phyloP scores from a whole-genome alignment of 2,888 invertebrate species.

The Rhagium mordax region DNA sequence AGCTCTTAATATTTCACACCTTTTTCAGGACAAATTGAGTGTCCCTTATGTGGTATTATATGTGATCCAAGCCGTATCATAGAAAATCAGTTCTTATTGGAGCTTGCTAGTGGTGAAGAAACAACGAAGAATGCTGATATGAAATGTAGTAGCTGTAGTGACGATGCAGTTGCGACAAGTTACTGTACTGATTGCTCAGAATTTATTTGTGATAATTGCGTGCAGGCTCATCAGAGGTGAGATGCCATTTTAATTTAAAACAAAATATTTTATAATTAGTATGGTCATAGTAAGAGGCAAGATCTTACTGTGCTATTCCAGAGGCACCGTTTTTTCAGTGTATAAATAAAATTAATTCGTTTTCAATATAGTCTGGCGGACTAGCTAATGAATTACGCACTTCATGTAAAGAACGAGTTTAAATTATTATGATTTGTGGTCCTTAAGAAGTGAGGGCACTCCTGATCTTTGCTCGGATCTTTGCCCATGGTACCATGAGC shows the following conservation, averaged over 20 bases:
- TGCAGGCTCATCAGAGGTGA: slow-evolving; percentile 89
- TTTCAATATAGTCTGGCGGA: too few species aligned
- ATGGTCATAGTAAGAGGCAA: too few species aligned
- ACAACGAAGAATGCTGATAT: slow-evolving; percentile 70
- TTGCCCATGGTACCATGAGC: too few species aligned
- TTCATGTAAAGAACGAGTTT: too few species aligned
- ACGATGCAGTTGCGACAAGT: slow-evolving; percentile 85
- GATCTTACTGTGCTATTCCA: too few species aligned
- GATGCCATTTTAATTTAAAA: not conserved
- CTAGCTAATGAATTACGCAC: too few species aligned
- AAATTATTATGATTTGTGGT: too few species aligned
- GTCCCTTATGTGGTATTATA: slow-evolving; percentile 82
- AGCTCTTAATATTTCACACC: not conserved
- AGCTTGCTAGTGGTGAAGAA: slow-evolving; percentile 73
- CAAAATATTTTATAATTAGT: too few species aligned
- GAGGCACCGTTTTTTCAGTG: too few species aligned
- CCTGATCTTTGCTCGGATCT: too few species aligned
- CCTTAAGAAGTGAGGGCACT: too few species aligned
- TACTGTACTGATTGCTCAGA: slow-evolving; percentile 94
- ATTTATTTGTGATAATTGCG: slow-evolving; percentile 93
- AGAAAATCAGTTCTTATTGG: slow-evolving; percentile 87
- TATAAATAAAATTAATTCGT: too few species aligned
- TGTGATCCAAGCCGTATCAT: slow-evolving; percentile 83
- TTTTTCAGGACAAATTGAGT: slow-evolving; percentile 70
- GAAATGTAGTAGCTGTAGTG: slow-evolving; percentile 90